phyloP scores from a whole-genome alignment of 2,113 vertebrate species.

The Etia nguti region DNA sequence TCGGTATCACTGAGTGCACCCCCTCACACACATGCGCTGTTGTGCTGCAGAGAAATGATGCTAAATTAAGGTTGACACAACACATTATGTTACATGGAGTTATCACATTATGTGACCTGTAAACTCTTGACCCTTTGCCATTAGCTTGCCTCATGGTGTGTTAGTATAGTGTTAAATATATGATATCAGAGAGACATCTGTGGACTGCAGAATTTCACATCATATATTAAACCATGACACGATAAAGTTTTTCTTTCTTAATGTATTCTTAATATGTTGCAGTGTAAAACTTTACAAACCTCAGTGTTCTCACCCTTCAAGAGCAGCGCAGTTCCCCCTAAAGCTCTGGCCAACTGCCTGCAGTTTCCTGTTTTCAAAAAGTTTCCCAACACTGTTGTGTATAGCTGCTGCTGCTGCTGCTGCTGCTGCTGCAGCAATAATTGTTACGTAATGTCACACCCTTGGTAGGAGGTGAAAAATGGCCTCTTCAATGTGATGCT shows the following conservation, averaged over 20 bases:
- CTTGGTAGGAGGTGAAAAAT: not conserved
- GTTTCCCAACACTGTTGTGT: slow-evolving; percentile 32
- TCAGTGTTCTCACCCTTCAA: not conserved
- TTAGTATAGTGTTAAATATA: not conserved
- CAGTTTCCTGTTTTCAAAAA: slow-evolving; percentile 63
- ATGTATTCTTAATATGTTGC: too few relatives aligned
- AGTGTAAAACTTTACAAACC: not conserved
- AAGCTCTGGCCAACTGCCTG: slow-evolving; percentile 14
- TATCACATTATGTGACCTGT: not conserved
- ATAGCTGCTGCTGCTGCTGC: not conserved
- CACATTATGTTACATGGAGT: not conserved
- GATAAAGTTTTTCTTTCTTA: not conserved
- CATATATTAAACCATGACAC: not conserved
- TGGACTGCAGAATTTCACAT: not conserved
- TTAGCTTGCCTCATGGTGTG: not conserved
- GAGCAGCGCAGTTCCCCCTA: not conserved
- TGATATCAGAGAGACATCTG: not conserved
- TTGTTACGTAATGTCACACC: not conserved
- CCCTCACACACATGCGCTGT: not conserved
- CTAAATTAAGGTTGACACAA: not conserved
- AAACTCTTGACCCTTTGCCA: not conserved
- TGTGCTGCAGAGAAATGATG: not conserved
- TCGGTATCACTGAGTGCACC: not conserved
- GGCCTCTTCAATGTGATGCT: not conserved
- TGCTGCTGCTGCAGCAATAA: not conserved